A percentile compares a stretch with the other conserved stretches of the same genome.
Conservation (phyloP, 1,140 invertebrate species). For the Zaprionus lachaisei region DNA sequence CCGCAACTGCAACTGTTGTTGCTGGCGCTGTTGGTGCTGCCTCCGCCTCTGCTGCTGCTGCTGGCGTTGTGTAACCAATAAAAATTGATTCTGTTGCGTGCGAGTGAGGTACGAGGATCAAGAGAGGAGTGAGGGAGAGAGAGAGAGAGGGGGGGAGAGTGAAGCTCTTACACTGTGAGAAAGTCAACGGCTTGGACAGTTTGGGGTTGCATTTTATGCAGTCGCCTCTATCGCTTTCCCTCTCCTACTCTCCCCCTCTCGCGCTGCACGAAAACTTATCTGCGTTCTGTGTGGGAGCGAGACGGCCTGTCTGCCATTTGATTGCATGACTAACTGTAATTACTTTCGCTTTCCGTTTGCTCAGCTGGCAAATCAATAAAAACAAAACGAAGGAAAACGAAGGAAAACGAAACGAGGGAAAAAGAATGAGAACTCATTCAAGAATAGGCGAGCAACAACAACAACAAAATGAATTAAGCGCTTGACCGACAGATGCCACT, state of each 20-base stretch:
- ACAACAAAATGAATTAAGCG: constrained; percentile 23
- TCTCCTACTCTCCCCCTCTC: neutral
- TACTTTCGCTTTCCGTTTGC: constrained; percentile 74
- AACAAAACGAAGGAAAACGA: constrained; percentile 19
- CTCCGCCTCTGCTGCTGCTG: constrained; percentile 38
- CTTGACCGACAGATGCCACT: constrained; percentile 14
- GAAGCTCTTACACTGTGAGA: constrained; percentile 36
- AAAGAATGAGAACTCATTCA: constrained; percentile 27
- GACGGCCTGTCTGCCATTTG: constrained; percentile 24
- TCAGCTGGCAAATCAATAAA: constrained; percentile 69
- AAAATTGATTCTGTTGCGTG: constrained; percentile 80
- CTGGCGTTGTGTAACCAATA: constrained; percentile 76
- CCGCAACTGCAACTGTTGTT: constrained; percentile 18
- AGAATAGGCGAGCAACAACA: constrained; percentile 40
- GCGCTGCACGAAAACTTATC: constrained; percentile 32
- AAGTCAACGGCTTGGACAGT: constrained; percentile 49
- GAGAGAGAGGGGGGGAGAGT: neutral
- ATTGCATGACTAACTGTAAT: constrained; percentile 66
- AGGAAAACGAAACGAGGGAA: neutral
- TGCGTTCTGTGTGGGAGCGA: constrained; percentile 11
- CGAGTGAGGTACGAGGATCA: constrained; percentile 21
- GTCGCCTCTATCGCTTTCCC: constrained; percentile 51
- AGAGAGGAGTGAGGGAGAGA: neutral
- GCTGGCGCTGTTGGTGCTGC: constrained; percentile 25
- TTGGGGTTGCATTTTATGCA: constrained; percentile 59